Evolutionary conservation across 2,888 invertebrate species (phyloP).

Genomic region (Megastigmus dorsalis): DNA sequence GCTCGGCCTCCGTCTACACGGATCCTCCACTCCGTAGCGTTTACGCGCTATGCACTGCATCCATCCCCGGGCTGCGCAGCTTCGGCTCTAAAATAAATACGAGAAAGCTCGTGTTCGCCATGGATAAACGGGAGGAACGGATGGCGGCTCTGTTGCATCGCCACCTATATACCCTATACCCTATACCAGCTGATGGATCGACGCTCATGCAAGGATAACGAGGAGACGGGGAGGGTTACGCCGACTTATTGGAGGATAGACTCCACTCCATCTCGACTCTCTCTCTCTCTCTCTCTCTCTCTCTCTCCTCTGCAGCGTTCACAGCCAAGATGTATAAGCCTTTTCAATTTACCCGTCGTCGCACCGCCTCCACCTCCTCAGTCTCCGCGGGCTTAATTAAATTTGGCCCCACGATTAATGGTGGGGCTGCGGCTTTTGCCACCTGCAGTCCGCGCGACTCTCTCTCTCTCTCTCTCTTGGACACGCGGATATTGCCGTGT

Average conservation of each 20-base stretch:
- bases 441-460: constrained; percentile 41
- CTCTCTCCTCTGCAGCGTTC: not conserved
- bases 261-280: not conserved
- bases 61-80: no score
- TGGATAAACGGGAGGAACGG: no score
- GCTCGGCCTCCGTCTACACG: no score
- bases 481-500: constrained; percentile 23
- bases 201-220: constrained; percentile 35
- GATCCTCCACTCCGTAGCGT: no score
- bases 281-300: no score
- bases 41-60: no score
- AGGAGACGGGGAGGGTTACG: not conserved
- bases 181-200: constrained; percentile 20
- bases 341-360: constrained; percentile 28
- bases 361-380: not conserved
- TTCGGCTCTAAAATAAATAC: no score
- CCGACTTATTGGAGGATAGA: constrained; percentile 31
- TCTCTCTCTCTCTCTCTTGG: not conserved
- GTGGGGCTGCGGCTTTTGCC: constrained; percentile 59
- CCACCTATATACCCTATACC: no score
- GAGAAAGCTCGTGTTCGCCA: no score
- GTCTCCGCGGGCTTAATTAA: constrained; percentile 61
- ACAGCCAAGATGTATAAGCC: constrained; percentile 33
- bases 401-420: constrained; percentile 65
- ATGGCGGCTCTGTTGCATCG: no score